Conservation (phyloP, 2,797 vertebrate species). For the Monodelphis domestica region DNA sequence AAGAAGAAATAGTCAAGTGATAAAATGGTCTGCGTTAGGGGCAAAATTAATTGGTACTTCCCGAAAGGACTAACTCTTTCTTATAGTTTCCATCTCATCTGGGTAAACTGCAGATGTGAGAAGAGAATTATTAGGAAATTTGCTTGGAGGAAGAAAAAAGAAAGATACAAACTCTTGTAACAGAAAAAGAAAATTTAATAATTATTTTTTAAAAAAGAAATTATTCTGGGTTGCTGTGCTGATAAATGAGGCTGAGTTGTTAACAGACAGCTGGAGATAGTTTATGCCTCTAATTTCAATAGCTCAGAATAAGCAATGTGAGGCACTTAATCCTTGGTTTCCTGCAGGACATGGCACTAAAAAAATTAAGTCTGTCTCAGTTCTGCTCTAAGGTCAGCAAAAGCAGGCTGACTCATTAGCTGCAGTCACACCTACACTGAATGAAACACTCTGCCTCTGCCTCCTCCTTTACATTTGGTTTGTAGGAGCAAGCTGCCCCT, state of each 20-base stretch:
- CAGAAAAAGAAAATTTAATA: neutral
- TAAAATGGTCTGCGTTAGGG: slow-evolving; percentile 47
- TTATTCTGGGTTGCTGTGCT: neutral
- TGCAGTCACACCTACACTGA: neutral
- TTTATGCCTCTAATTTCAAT: neutral
- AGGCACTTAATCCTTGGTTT: neutral
- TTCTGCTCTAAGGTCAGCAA: neutral
- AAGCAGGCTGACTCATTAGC: neutral
- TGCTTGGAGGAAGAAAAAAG: neutral
- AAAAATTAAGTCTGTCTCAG: neutral
- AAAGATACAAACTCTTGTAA: neutral
- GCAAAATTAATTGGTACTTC: slow-evolving; percentile 21
- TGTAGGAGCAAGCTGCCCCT: neutral
- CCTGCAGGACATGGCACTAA: neutral
- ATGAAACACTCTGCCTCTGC: neutral
- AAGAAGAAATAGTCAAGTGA: slow-evolving; percentile 44
- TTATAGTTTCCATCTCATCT: neutral
- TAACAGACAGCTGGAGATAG: neutral
- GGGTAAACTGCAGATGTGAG: neutral
- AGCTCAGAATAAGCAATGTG: neutral
- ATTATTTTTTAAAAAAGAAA: neutral
- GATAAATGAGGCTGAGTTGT: neutral
- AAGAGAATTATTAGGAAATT: neutral
- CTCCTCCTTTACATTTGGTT: neutral
- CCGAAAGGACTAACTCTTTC: slow-evolving; percentile 1